Base-by-base conservation (phyloP, 2,888 invertebrate genomes). In the Oscheius sp. region DNA sequence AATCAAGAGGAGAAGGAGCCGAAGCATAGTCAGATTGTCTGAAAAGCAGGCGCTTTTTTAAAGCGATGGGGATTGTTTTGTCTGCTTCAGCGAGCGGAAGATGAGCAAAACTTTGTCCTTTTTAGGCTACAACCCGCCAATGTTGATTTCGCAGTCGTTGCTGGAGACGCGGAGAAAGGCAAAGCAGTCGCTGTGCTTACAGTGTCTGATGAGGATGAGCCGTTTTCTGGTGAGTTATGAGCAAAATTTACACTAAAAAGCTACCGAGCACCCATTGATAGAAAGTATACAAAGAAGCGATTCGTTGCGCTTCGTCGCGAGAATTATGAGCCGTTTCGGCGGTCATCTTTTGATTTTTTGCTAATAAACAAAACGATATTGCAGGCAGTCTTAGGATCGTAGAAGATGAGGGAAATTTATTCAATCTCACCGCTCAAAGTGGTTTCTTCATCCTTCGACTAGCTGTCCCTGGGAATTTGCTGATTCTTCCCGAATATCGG, bases 151-250 rank as follows among this genome's bases (percentile, higher is more conserved):
- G 73, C 73, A 10, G 70, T 77, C 2, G 66, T 77, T 10, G 65
- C 73, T 17, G 52, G 61, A 34, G 69, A 65, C 17, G 71, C 73
- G n/a, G 69, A 63, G 27, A 69, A 63, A n/a, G 77, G 77, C 2
- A 72, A 73, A 45, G 71, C 75, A 1, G 31, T 77, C 17, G 75
- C 77, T 12, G 75, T 77, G 27, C 39, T 77, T 10, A 73, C 73
- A 5, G 61, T 73, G 1, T 71, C 77, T 17, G 77, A 77, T 50
- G 64, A 69, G 31, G 69, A 69, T 27, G 69, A 64, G 3, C 53
- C 63, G 8, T 37, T 69, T 17, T 31, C 42, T 37, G 69, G 69
- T 69, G 23, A 63, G 33, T 37, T 10, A n/a, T n/a, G n/a, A n/a
- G n/a, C n/a, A n/a, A n/a, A n/a, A n/a, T 64, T n/a, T 17, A 20